phyloP scores from a whole-genome alignment of 1,140 invertebrate genomes.

The Lasaia peninsularis region DNA sequence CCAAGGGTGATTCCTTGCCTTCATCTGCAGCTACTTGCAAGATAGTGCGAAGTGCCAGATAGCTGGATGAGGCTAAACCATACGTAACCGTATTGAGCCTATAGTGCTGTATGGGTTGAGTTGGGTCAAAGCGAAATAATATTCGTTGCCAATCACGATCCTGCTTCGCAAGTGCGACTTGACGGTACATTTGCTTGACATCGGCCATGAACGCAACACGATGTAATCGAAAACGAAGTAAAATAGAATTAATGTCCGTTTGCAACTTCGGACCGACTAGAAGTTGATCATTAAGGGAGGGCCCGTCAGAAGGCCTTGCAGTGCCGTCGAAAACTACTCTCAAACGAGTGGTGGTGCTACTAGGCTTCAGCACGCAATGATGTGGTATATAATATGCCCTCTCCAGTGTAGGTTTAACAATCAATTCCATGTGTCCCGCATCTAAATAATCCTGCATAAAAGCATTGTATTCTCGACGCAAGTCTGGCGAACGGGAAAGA shows the following conservation, averaged over 20 bases:
- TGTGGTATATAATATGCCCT: not conserved
- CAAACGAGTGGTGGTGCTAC: not conserved
- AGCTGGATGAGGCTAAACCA: not conserved
- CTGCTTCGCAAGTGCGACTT: not conserved
- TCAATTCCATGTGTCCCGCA: not conserved
- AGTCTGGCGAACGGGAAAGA: not conserved
- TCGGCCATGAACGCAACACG: not conserved
- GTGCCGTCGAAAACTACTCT: not conserved
- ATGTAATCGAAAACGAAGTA: not conserved
- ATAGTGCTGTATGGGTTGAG: not conserved
- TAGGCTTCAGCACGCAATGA: conserved; percentile 15
- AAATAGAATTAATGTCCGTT: not conserved
- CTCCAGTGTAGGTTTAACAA: not conserved
- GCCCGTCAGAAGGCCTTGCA: not conserved
- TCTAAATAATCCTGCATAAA: not conserved
- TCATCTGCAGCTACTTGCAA: not conserved
- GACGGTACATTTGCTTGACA: not conserved
- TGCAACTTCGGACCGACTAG: not conserved
- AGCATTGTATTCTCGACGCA: not conserved
- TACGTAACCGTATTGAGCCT: not conserved
- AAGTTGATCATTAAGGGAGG: not conserved
- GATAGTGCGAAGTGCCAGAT: not conserved
- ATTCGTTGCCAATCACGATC: not conserved
- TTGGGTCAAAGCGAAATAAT: not conserved
- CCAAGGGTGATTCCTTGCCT: not conserved